These are phyloP conservation scores for Polylopha cassiicola DNA, from an alignment of 2,888 invertebrate genomes.

Conservation along the genomic window DNA sequence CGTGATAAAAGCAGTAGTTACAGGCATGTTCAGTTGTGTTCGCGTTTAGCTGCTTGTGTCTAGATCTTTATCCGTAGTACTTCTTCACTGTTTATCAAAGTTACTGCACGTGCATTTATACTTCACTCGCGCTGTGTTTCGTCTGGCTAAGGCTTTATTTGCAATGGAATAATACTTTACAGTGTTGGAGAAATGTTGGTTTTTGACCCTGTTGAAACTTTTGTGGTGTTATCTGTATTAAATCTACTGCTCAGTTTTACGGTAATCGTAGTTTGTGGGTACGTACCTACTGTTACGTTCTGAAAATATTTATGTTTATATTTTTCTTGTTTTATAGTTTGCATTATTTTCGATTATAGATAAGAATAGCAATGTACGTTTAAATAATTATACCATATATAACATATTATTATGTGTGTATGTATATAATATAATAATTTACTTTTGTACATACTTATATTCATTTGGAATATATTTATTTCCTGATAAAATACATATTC, in stretches of 20 bases:
- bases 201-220: constrained; percentile 50
- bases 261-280: constrained; percentile 59
- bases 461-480: too few species aligned
- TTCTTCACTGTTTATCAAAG: constrained; percentile 42
- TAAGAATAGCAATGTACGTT: too few species aligned
- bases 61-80: constrained; percentile 54
- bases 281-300: constrained; percentile 36
- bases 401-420: too few species aligned
- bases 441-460: too few species aligned
- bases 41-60: constrained; percentile 43
- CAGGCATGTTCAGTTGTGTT: constrained; percentile 46
- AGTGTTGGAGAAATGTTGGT: constrained; percentile 25
- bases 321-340: constrained; percentile 38
- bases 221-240: constrained; percentile 60
- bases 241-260: constrained; percentile 61
- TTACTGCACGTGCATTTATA: constrained; percentile 7
- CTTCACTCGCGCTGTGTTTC: constrained; percentile 8
- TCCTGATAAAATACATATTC: too few species aligned
- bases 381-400: too few species aligned
- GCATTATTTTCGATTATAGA: too few species aligned
- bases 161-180: constrained; percentile 7
- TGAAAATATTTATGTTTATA: constrained; percentile 47
- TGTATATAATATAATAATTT: too few species aligned
- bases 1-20: constrained; percentile 51
- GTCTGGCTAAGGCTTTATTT: constrained; percentile 24